Evolutionary conservation across 2,888 invertebrate species (phyloP).

Genomic region (Escarpia spicata): DNA sequence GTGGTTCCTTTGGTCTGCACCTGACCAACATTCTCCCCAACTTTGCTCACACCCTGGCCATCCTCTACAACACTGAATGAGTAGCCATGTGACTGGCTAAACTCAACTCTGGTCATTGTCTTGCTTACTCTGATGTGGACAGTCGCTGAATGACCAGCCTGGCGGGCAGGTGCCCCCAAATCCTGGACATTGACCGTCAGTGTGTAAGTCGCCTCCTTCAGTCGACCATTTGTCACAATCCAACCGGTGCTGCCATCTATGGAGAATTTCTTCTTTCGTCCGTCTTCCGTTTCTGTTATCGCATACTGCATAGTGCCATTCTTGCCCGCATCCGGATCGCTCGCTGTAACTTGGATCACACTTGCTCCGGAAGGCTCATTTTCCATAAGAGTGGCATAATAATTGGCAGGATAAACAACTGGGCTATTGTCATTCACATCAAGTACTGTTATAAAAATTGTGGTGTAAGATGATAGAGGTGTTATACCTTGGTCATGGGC

Average conservation of each 20-base stretch:
- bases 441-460: conserved; percentile 80
- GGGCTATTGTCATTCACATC: conserved; percentile 95
- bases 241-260: conserved; percentile 71
- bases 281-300: conserved; percentile 74
- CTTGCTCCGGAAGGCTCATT: conserved; percentile 71
- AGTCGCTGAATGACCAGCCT: conserved; percentile 38
- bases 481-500: conserved; percentile 90
- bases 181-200: conserved; percentile 80
- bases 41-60: conserved; percentile 71
- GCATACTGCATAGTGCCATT: conserved; percentile 86
- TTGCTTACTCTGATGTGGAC: conserved; percentile 51
- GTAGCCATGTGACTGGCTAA: conserved; percentile 74
- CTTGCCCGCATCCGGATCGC: conserved; percentile 85
- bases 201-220: conserved; percentile 79
- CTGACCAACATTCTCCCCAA: background rate
- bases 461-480: conserved; percentile 89
- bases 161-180: conserved; percentile 38
- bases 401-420: conserved; percentile 88
- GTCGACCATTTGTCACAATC: conserved; percentile 81
- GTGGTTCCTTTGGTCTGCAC: conserved; percentile 32
- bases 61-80: conserved; percentile 87
- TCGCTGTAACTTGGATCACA: conserved; percentile 82
- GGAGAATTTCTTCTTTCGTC: conserved; percentile 68
- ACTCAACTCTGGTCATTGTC: conserved; percentile 42
- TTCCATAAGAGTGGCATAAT: conserved; percentile 80